Percentiles rank a stretch among this genome's conserved stretches.
These are phyloP conservation scores for Henricia sp. DNA, from an alignment of 53 echinoderm and acorn worm genomes.

Conservation along the genomic window DNA sequence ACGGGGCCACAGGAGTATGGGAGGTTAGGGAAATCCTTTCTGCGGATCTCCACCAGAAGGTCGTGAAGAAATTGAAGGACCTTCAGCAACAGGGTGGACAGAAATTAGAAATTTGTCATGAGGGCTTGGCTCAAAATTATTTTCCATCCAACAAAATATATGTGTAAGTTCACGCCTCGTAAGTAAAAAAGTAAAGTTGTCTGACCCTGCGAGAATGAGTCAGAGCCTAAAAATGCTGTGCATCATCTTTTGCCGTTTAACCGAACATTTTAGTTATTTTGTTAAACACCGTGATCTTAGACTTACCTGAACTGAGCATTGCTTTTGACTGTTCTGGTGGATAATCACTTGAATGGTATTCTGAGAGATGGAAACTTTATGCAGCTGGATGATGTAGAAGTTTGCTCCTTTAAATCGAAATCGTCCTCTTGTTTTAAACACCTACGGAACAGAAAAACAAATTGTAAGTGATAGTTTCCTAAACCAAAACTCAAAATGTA, in stretches of 20 bases:
- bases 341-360: constrained; percentile 53
- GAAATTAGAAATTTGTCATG: neutral
- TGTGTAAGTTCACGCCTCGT: too few relatives aligned
- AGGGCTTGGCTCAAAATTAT: neutral
- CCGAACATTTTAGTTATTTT: neutral
- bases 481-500: too few relatives aligned
- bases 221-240: too few relatives aligned
- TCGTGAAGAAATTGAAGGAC: constrained; percentile 26
- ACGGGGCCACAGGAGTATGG: constrained; percentile 53
- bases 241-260: too few relatives aligned
- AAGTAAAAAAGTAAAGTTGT: neutral
- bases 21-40: constrained; percentile 57
- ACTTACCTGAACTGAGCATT: constrained; percentile 29
- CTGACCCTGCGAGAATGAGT: too few relatives aligned
- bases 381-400: constrained; percentile 44
- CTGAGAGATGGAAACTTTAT: constrained; percentile 17
- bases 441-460: too few relatives aligned
- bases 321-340: constrained; percentile 19
- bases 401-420: constrained; percentile 30
- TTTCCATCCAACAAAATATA: too few relatives aligned
- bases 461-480: too few relatives aligned
- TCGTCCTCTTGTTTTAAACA: constrained; percentile 45
- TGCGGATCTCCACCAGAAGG: constrained; percentile 33
- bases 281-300: too few relatives aligned
- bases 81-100: neutral